Percentiles rank a stretch among this genome's conserved stretches.
phyloP scores from a whole-genome alignment of 2,113 vertebrate genomes.

The Proteles cristata region DNA sequence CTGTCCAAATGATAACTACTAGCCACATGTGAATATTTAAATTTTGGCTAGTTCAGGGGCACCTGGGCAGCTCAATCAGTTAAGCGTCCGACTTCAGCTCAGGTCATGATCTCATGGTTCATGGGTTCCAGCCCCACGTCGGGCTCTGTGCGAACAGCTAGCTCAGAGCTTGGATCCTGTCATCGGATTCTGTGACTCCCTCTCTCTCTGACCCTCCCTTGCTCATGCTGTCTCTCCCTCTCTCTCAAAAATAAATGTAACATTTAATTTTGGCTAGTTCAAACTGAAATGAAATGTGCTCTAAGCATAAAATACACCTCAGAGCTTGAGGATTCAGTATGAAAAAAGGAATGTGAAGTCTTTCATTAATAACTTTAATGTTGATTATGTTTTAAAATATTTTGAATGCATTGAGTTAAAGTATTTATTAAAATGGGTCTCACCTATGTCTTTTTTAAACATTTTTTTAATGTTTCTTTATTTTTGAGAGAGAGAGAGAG shows the following conservation, averaged over 20 bases:
- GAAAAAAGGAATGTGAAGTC: neutral
- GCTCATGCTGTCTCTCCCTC: too few species aligned
- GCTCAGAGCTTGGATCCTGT: too few species aligned
- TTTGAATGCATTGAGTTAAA: neutral
- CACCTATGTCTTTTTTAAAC: neutral
- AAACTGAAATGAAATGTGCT: neutral
- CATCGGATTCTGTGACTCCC: too few species aligned
- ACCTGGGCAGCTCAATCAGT: too few species aligned
- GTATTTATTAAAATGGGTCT: neutral
- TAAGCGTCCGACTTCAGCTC: too few species aligned
- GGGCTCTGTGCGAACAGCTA: too few species aligned
- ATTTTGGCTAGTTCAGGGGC: neutral
- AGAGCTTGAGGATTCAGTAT: neutral
- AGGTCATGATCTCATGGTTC: too few species aligned
- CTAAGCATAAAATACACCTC: neutral
- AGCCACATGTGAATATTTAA: neutral
- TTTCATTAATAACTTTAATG: conserved; percentile 9
- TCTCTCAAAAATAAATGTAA: too few species aligned
- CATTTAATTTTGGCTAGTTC: neutral
- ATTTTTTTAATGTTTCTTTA: too few species aligned
- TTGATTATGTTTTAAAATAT: conserved; percentile 8
- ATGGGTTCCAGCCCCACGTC: too few species aligned
- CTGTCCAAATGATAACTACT: neutral
- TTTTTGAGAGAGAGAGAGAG: too few species aligned
- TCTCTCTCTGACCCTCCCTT: too few species aligned